Base-by-base conservation (phyloP, 1,140 invertebrate species). In the Drosophila bipectinata region DNA sequence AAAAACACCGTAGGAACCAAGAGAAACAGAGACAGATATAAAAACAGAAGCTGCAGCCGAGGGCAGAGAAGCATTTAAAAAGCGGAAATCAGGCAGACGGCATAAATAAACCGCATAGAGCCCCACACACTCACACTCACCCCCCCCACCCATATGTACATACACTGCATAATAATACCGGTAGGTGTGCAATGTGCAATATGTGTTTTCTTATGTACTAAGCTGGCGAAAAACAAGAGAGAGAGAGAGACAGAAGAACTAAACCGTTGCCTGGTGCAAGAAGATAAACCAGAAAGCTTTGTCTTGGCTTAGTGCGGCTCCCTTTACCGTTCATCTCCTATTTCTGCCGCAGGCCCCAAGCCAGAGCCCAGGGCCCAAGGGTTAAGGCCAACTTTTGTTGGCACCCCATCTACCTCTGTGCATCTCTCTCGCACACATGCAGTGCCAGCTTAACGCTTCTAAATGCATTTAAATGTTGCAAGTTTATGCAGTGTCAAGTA, bases 41-140 rank as follows among this genome's bases (percentile, higher is more conserved):
- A 44, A 45, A 44, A 34, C 49, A 61, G 59, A 44, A 60, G 57
- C 57, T 51, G 48, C 41, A 41, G 14, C 48, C 34, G 59, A 61
- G 59, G 59, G 32, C 58, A 69, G 82, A 69, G 82, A 79, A 82
- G 69, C 82, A 87, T 85, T 85, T 87, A 85, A 85, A 85, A 87
- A 88, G 78, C 82, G 82, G 82, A 87, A 87, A 87, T 87, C 83
- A 88, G 66, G 83, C 83, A 87, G 82, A 87, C 82, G 61, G 72
- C 78, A 79, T 81, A 87, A 85, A 87, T 80, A 76, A 76, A 76
- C 73, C 77, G 68, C 77, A 75, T 67, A 80, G 59, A 49, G 45
- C 56, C 26, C 44, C 45, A 28, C 34, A 51, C 55, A 49, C 72
- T 57, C 52, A 55, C n/a, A 15, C 15, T n/a, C 15, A 15, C 0